phyloP scores from a whole-genome alignment of 2,888 invertebrate genomes.

The Terebella lapidaria region DNA sequence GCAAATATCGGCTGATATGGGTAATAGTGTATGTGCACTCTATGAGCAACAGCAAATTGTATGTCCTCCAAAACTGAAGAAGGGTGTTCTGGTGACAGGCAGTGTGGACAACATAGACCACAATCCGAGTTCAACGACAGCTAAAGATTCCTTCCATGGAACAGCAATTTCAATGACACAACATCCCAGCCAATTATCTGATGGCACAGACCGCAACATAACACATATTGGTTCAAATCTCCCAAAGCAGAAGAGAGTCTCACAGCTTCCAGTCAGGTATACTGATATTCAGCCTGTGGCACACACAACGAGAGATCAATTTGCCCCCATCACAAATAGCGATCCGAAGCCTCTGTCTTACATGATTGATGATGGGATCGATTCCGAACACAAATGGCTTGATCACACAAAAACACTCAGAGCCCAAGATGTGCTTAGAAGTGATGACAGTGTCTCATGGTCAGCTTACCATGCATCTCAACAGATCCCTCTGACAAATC shows the following conservation, averaged over 20 bases:
- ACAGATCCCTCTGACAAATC: background rate
- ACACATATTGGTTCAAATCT: too few species aligned
- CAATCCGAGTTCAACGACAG: background rate
- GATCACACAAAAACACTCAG: background rate
- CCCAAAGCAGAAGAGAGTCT: too few species aligned
- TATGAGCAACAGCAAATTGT: background rate
- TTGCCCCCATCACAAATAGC: background rate
- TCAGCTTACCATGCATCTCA: background rate
- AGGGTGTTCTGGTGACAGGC: background rate
- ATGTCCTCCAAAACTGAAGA: background rate
- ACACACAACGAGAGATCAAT: background rate
- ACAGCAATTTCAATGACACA: too few species aligned
- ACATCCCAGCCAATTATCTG: too few species aligned
- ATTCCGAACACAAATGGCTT: background rate
- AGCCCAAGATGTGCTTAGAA: background rate
- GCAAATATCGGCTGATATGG: background rate
- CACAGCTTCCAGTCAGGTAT: too few species aligned
- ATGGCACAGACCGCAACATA: too few species aligned
- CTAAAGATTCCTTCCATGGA: background rate
- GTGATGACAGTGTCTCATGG: background rate
- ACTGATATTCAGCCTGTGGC: too few species aligned
- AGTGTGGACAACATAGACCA: background rate
- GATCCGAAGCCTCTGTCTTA: background rate
- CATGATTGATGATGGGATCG: background rate
- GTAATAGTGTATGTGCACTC: background rate